Conservation (phyloP, 2,797 vertebrate genomes). For the Pipistrellus kuhlii region DNA sequence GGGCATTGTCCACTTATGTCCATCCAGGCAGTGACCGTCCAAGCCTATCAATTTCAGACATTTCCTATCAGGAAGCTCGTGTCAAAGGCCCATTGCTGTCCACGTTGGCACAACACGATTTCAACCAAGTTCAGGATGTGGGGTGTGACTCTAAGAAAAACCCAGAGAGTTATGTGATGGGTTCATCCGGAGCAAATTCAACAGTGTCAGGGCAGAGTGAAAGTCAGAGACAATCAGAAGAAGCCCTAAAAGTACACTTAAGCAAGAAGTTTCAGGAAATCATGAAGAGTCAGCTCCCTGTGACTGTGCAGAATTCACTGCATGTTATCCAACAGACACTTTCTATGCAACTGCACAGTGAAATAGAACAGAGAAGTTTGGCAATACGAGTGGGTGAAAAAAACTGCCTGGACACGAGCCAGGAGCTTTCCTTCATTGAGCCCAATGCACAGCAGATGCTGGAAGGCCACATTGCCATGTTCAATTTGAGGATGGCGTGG, state of each 20-base stretch:
- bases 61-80: background rate
- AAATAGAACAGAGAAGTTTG: background rate
- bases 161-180: rapidly evolving
- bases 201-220: rapidly evolving
- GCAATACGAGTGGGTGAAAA: too few relatives aligned
- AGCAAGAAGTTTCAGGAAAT: constrained; percentile 29
- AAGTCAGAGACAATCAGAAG: background rate
- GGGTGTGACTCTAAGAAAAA: background rate
- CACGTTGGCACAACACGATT: background rate
- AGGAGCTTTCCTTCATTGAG: background rate
- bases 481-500: background rate
- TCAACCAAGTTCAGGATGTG: background rate
- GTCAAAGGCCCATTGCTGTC: background rate
- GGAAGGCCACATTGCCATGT: constrained; percentile 22
- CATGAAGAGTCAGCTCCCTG: background rate
- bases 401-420: background rate
- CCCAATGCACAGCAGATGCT: background rate
- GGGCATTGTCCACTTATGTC: background rate
- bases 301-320: background rate
- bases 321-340: too few relatives aligned
- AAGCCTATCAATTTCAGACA: background rate
- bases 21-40: background rate
- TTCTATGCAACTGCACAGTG: background rate
- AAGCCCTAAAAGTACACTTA: background rate
- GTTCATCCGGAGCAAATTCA: background rate